phyloP scores from a whole-genome alignment of 2,797 vertebrate genomes.

The Crypturellus tataupa region DNA sequence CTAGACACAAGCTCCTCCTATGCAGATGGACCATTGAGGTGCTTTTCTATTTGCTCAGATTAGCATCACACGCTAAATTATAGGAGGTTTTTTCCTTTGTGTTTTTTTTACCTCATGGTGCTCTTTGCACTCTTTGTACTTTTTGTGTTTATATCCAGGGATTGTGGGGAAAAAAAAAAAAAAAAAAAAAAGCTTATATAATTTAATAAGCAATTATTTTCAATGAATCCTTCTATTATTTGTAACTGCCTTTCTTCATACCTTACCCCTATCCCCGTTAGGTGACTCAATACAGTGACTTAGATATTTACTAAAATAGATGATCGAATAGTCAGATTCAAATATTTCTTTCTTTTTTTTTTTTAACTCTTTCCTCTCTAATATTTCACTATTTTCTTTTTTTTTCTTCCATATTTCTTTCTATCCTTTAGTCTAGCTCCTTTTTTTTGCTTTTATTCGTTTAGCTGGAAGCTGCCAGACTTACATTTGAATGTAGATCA shows the following conservation, averaged over 20 bases:
- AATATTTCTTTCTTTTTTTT: neutral
- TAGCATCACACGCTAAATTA: neutral
- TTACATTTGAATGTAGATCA: neutral
- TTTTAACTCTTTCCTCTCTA: fast-evolving
- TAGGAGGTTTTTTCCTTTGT: neutral
- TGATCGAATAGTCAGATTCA: neutral
- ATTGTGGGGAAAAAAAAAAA: neutral
- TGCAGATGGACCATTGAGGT: neutral
- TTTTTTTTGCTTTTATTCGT: neutral
- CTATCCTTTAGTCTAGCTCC: neutral
- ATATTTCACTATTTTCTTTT: too few relatives aligned
- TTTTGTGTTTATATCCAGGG: neutral
- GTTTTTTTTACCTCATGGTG: fast-evolving
- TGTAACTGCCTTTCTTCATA: neutral
- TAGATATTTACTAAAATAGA: neutral
- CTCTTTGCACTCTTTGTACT: fast-evolving
- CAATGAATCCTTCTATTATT: neutral
- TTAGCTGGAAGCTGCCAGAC: neutral
- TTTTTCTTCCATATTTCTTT: fast-evolving
- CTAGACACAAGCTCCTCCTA: neutral
- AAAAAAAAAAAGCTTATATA: neutral
- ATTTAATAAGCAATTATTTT: neutral
- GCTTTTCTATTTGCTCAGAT: neutral
- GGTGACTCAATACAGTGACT: neutral
- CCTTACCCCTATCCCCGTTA: fast-evolving